A percentile compares a stretch with the other conserved stretches of the same genome.
phyloP scores from a whole-genome alignment of 1,140 invertebrate genomes.

The Drosophila sp. region DNA sequence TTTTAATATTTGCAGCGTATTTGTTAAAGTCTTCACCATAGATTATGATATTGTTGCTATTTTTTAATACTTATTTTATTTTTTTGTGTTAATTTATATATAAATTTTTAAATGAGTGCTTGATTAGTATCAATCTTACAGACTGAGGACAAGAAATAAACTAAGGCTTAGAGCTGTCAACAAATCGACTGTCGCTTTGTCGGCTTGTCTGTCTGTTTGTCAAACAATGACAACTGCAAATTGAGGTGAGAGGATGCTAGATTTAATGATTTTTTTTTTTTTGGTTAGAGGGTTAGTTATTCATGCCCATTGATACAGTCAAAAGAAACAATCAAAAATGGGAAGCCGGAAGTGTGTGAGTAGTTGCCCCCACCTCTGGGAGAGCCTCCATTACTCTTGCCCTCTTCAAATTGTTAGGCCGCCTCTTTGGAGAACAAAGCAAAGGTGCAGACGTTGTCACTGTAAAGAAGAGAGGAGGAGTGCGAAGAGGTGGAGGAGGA shows the following conservation, averaged over 20 bases:
- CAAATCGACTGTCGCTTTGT: not conserved
- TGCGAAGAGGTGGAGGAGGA: slow-evolving; percentile 3
- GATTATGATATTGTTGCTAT: too few species aligned
- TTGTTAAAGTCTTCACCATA: too few species aligned
- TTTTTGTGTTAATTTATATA: too few species aligned
- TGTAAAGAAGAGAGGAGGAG: not conserved
- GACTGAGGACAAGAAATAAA: not conserved
- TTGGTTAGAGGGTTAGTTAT: slow-evolving; percentile 25
- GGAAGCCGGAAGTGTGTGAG: slow-evolving; percentile 70
- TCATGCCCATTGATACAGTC: slow-evolving; percentile 38
- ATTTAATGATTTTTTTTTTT: not conserved
- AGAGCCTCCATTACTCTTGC: not conserved
- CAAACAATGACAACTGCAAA: slow-evolving; percentile 12
- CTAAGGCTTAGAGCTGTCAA: not conserved
- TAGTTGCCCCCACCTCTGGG: not conserved
- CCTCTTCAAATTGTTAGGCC: not conserved
- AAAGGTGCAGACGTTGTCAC: slow-evolving; percentile 10
- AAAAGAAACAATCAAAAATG: slow-evolving; percentile 44
- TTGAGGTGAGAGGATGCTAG: slow-evolving; percentile 31
- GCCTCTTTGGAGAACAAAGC: slow-evolving; percentile 6
- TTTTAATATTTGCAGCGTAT: too few species aligned
- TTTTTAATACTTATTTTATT: too few species aligned
- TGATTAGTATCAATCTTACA: too few species aligned
- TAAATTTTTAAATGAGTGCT: too few species aligned
- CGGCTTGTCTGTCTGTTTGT: not conserved